Conservation (phyloP, 1,140 invertebrate species). For the Aleiodes sp. region DNA sequence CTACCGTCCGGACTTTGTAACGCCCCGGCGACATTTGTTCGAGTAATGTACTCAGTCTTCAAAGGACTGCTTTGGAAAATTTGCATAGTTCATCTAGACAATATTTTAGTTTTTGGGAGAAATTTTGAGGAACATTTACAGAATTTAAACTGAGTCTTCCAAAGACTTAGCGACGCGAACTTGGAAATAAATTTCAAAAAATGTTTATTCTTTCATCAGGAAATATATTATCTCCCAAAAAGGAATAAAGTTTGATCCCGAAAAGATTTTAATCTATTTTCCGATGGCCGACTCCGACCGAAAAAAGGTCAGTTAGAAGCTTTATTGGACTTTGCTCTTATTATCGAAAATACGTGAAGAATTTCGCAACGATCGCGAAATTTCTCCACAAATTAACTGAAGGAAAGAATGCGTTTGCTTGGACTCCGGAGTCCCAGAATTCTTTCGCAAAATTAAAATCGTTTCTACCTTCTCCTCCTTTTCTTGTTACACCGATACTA, state of each 20-base stretch:
- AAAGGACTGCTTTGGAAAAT: constrained; percentile 33
- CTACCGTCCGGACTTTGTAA: no score
- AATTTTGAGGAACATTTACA: no score
- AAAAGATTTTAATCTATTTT: constrained; percentile 25
- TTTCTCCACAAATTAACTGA: constrained; percentile 27
- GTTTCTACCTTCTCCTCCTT: neutral
- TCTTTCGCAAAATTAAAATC: constrained; percentile 22
- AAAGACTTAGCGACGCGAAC: no score
- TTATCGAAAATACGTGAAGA: constrained; percentile 39
- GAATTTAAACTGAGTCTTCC: constrained; percentile 38
- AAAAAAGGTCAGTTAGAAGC: constrained; percentile 26
- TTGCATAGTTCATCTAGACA: constrained; percentile 49
- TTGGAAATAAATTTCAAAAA: constrained; percentile 38
- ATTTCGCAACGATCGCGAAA: constrained; percentile 14
- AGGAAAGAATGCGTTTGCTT: constrained; percentile 28
- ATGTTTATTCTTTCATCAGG: constrained; percentile 36
- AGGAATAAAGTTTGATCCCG: constrained; percentile 32
- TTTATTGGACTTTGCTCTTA: no score
- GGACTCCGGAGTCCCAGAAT: no score
- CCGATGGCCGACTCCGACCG: neutral
- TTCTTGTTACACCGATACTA: neutral
- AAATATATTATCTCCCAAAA: constrained; percentile 36
- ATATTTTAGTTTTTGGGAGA: no score
- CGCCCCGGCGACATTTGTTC: no score
- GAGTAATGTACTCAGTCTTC: no score